Base-by-base conservation (phyloP, 1,140 invertebrate genomes). In the Marisa cornuarietis region DNA sequence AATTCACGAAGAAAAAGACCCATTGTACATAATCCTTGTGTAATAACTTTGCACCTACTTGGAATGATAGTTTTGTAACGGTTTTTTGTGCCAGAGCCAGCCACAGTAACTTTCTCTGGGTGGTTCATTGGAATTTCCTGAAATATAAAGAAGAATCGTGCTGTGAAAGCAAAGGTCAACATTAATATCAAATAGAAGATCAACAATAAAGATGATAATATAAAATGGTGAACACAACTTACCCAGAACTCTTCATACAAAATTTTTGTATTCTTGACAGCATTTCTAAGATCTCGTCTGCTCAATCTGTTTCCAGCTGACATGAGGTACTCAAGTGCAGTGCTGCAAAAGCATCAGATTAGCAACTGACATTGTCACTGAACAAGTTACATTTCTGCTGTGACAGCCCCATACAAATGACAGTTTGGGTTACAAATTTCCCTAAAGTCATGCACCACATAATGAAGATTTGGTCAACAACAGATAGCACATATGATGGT, bases 211-310 rank as follows among this genome's bases (percentile, higher is more conserved):
- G 54, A 58, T 58, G 54, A 58, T 58, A 58, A 18, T 58, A 18
- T 6, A 58, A 11, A 62, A 4, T 13, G 7, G 26, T 61, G 78
- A 62, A 42, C 31, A 71, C 74, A 65, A 82, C 83, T 84, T 86
- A 91, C 91, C 96, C 96, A 97, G 89, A 98, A 97, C 88, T 98
- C 96, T 85, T 95, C 94, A 87, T 97, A 96, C 26, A 98, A 88
- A 18, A 90, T 89, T 66, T 90, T 84, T 0, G 92, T 91, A 86
- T 94, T 92, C 82, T 91, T 92, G 9, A 93, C 84, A 72, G 90
- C 91, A 86, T 94, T 95, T 49, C 94, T 92, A 73, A 97, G 92
- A 82, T 96, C 93, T 68, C 92, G 92, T 80, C 95, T 93, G 84
- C 95, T 93, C 63, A 94, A 88, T 78, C 93, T 87, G 79, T 94